phyloP scores from a whole-genome alignment of 2,888 invertebrate genomes.

The Apotomis betuletana region DNA sequence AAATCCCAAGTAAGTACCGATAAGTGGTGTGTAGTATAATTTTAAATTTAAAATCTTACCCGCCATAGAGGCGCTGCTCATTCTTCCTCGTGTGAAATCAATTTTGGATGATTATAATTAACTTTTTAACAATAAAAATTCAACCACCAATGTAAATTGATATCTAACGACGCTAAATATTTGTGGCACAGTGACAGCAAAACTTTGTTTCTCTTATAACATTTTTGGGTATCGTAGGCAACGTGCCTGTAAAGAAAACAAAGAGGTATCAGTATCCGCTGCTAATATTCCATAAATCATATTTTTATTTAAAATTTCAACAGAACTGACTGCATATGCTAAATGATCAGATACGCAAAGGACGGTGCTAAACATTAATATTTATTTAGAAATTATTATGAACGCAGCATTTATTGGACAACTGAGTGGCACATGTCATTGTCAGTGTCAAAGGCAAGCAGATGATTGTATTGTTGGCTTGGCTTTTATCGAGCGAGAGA shows the following conservation, averaged over 20 bases:
- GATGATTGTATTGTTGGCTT: not conserved
- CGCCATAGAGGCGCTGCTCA: slow-evolving; percentile 83
- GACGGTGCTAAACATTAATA: no score
- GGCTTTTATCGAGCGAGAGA: not conserved
- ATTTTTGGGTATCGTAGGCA: slow-evolving; percentile 38
- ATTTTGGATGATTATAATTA: slow-evolving; percentile 64
- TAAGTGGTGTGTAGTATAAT: not conserved
- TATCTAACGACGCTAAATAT: slow-evolving; percentile 30
- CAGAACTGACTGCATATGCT: no score
- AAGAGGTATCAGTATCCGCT: not conserved
- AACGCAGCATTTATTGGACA: not conserved
- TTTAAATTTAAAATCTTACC: slow-evolving; percentile 60
- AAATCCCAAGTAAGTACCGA: not conserved
- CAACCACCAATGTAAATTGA: slow-evolving; percentile 33
- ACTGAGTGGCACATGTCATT: not conserved
- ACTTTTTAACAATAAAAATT: slow-evolving; percentile 45
- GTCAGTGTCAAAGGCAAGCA: not conserved
- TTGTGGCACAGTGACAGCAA: slow-evolving; percentile 31
- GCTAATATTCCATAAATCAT: no score
- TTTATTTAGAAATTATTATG: slow-evolving; percentile 1
- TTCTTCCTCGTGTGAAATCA: slow-evolving; percentile 79
- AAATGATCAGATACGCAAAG: no score
- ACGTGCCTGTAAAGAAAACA: slow-evolving; percentile 24
- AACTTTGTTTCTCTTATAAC: slow-evolving; percentile 27
- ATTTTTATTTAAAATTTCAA: no score